Base-by-base conservation (phyloP, 2,888 invertebrate genomes). In the Yponomeuta evonymella region DNA sequence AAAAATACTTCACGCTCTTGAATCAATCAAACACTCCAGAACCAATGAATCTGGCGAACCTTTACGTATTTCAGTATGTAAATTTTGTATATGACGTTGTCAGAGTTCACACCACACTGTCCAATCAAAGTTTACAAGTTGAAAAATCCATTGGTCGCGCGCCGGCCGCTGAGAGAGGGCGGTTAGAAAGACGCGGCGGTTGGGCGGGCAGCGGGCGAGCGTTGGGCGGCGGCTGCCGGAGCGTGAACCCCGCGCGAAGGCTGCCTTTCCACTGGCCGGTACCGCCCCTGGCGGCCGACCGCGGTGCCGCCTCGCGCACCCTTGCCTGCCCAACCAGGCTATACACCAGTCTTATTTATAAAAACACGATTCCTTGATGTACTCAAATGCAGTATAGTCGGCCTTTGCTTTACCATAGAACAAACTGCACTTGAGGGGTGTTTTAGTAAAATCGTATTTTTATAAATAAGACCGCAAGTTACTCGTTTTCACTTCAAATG, bases 211-310 rank as follows among this genome's bases (percentile, higher is more conserved):
- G 74, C 77, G 82, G 89, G 87, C 84, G 88, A 72, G 69, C 58
- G 71, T 71, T 71, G 67, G 43, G 36, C 36, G 67, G 67, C 43
- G 67, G 51, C 51, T 15, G 15, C 5, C 51, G 51, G 51, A 9
- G 51, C 51, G 51, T 58, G 51, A 65, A 30, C 69, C 81, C 88
- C 77, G 81, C 79, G 73, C 83, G 89, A 86, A 81, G 80, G 85
- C 83, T 82, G 76, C 76, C 78, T 78, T 80, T 80, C 81, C 87
- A 90, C 91, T 91, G 90, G 80, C 82, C 79, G 79, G 78, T 74
- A 76, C 74, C 75, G 77, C 75, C 76, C 79, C 78, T 79, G 77
- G 81, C 79, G 78, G 76, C 78, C 78, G 74, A 75, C 75, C 82
- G 80, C 82, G 77, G 51, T 58, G 51, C 77, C 76, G 75, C 79